A percentile compares a stretch with the other conserved stretches of the same genome.
phyloP scores from a whole-genome alignment of 2,797 vertebrate genomes.

The Nothura maculosa region DNA sequence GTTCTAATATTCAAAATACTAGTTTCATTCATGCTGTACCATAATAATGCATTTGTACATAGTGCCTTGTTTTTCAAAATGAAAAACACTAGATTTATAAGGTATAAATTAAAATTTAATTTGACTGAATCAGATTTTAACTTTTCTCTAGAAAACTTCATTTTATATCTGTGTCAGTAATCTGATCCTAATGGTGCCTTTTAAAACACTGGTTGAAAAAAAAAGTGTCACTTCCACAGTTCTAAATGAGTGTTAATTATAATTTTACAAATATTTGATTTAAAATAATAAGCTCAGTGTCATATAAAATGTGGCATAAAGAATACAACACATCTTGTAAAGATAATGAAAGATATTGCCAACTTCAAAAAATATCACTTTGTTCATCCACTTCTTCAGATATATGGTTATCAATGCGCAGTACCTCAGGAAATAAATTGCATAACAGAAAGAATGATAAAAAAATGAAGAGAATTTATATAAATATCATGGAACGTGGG shows the following conservation, averaged over 20 bases:
- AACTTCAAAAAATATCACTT: not conserved
- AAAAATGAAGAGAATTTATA: not conserved
- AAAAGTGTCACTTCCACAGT: not conserved
- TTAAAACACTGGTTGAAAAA: not conserved
- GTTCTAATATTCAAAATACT: not conserved
- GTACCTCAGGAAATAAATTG: not conserved
- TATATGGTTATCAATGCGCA: not conserved
- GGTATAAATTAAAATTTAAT: not conserved
- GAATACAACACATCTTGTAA: not conserved
- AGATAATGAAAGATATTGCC: not conserved
- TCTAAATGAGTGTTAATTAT: not conserved
- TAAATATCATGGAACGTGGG: not conserved
- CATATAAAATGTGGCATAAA: not conserved
- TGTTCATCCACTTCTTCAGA: not conserved
- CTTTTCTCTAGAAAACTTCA: not conserved
- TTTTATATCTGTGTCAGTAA: not conserved
- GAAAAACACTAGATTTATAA: not conserved
- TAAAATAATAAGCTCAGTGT: not conserved
- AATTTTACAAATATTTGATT: not conserved
- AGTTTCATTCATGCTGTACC: not conserved
- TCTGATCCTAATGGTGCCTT: not conserved
- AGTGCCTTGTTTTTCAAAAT: not conserved
- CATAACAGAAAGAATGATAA: not conserved
- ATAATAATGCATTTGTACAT: not conserved
- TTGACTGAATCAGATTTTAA: not conserved